Conservation (phyloP, 2,888 invertebrate species). For the Malthinus seriepunctatus region DNA sequence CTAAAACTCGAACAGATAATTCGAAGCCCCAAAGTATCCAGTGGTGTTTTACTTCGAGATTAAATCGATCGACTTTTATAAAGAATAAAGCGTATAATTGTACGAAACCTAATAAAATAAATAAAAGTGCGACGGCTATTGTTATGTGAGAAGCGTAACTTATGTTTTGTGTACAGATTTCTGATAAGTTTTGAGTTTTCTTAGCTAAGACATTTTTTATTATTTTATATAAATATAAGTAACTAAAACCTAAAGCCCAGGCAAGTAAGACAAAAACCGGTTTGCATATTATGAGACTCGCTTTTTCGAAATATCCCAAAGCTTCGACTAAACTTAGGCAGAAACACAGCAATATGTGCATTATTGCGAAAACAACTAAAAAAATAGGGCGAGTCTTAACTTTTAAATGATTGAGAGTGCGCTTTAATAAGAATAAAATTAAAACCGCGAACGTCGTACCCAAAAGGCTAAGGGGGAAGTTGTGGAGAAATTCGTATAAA, state of each 20-base stretch:
- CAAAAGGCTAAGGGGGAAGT: conserved; percentile 83
- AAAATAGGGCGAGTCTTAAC: conserved; percentile 73
- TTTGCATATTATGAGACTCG: conserved; percentile 72
- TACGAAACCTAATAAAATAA: conserved; percentile 79
- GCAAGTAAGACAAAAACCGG: conserved; percentile 86
- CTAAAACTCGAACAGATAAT: conserved; percentile 80
- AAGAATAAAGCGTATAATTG: conserved; percentile 82
- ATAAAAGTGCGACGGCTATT: conserved; percentile 82
- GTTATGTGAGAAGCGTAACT: conserved; percentile 89
- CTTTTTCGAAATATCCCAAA: conserved; percentile 50
- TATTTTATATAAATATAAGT: conserved; percentile 81
- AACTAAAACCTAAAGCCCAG: conserved; percentile 80
- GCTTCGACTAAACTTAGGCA: conserved; percentile 79
- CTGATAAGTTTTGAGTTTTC: conserved; percentile 78
- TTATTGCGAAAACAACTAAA: conserved; percentile 75
- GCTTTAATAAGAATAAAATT: conserved; percentile 81
- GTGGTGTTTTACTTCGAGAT: conserved; percentile 68
- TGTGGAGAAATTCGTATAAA: conserved; percentile 79
- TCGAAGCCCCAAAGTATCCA: conserved; percentile 95
- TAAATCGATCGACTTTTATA: conserved; percentile 57
- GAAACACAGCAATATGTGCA: conserved; percentile 81
- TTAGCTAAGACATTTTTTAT: conserved; percentile 74
- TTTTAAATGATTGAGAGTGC: conserved; percentile 71
- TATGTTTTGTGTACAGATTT: conserved; percentile 75
- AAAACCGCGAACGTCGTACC: conserved; percentile 89